Evolutionary conservation across 2,797 vertebrate species (phyloP).

Genomic region (Xiphorhynchus erythropygius): DNA sequence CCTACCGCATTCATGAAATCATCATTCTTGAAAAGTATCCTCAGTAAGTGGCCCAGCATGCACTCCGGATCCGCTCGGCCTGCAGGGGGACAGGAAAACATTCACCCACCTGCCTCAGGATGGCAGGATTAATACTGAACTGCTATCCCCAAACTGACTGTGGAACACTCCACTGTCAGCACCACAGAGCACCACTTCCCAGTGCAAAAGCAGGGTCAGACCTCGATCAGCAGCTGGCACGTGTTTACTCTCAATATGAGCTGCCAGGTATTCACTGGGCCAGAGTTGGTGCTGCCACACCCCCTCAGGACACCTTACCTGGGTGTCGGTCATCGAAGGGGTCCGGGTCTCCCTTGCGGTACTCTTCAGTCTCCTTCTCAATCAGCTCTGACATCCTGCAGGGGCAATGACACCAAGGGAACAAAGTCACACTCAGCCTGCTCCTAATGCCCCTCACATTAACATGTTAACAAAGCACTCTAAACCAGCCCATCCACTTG

Average conservation of each 20-base stretch:
- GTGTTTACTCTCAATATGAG: neutral
- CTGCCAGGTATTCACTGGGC: neutral
- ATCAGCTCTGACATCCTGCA: constrained; percentile 95
- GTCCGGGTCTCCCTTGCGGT: constrained; percentile 97
- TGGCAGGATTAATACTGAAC: neutral
- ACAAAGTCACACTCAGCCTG: neutral
- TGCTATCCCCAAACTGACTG: neutral
- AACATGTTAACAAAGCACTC: neutral
- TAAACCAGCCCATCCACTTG: neutral
- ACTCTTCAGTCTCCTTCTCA: constrained; percentile 97
- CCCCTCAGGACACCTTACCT: constrained; percentile 76
- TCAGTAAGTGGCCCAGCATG: constrained; percentile 94
- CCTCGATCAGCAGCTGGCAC: neutral
- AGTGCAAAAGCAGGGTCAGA: neutral
- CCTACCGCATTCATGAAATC: constrained; percentile 99
- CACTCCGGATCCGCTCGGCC: constrained; percentile 97
- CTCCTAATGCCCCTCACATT: neutral
- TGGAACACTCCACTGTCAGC: neutral
- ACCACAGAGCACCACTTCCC: neutral
- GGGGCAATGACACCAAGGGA: neutral
- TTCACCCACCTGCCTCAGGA: neutral
- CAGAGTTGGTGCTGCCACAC: neutral
- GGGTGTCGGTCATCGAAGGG: constrained; percentile 98
- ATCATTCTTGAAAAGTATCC: constrained; percentile 99
- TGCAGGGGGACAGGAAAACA: constrained; percentile 62